Conservation (phyloP, 2,888 invertebrate genomes). For the Diarsia brunnea region DNA sequence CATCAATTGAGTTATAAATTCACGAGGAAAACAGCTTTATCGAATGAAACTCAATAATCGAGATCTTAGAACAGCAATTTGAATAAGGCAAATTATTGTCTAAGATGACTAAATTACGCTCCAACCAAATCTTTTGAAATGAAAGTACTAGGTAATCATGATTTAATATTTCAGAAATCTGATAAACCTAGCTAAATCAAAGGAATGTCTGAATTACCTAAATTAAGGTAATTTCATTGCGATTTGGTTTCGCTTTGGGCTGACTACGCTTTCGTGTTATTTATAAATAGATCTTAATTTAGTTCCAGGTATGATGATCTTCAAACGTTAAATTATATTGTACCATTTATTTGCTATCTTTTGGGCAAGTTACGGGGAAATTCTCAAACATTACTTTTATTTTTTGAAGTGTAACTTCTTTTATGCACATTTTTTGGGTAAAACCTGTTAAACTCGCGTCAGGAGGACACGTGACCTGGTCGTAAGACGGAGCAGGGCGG, state of each 20-base stretch:
- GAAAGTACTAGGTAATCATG: constrained; percentile 14
- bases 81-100: constrained; percentile 23
- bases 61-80: constrained; percentile 9
- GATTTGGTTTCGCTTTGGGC: constrained; percentile 36
- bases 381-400: neutral
- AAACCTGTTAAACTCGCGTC: no score
- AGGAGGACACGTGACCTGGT: no score
- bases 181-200: constrained; percentile 25
- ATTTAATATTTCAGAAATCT: constrained; percentile 29
- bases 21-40: constrained; percentile 2
- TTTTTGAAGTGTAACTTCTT: no score
- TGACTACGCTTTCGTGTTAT: neutral
- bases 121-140: constrained; percentile 13
- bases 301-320: neutral
- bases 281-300: constrained; percentile 3
- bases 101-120: constrained; percentile 15
- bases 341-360: neutral
- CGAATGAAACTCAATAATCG: neutral
- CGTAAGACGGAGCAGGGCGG: no score
- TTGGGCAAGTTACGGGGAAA: neutral
- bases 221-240: constrained; percentile 32
- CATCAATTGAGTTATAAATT: neutral
- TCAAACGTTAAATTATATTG: neutral
- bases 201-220: constrained; percentile 33
- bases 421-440: no score